phyloP scores from a whole-genome alignment of 2,113 vertebrate species.

The Chloropsis cyanopogon region DNA sequence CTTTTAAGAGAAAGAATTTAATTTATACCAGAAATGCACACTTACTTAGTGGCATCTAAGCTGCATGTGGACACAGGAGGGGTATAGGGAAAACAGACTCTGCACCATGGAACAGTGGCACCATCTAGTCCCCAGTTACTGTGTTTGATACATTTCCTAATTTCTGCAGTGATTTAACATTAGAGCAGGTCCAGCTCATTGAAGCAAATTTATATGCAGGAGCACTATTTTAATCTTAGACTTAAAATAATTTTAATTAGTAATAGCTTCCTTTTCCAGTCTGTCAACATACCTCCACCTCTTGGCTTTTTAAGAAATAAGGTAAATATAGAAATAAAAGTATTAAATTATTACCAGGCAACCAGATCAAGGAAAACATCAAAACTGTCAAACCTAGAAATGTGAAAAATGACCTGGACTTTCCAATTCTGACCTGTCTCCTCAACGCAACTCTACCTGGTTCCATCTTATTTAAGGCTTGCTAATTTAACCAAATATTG shows the following conservation, averaged over 20 bases:
- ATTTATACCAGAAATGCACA: not conserved
- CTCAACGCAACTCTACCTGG: not conserved
- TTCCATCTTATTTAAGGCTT: not conserved
- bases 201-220: slow-evolving; percentile 65
- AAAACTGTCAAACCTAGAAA: slow-evolving; percentile 39
- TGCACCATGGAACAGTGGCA: not conserved
- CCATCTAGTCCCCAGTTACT: not conserved
- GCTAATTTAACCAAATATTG: slow-evolving; percentile 1
- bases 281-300: slow-evolving; percentile 67
- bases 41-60: not conserved
- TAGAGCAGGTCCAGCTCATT: slow-evolving; percentile 30
- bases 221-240: slow-evolving; percentile 67
- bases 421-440: not conserved
- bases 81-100: not conserved
- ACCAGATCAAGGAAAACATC: slow-evolving; percentile 60
- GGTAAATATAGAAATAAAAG: slow-evolving; percentile 74
- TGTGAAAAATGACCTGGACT: not conserved
- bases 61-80: not conserved
- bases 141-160: not conserved
- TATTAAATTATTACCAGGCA: slow-evolving; percentile 65
- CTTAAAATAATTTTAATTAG: slow-evolving; percentile 74
- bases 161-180: slow-evolving; percentile 1
- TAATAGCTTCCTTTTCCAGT: slow-evolving; percentile 47
- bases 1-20: not conserved
- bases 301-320: slow-evolving; percentile 68